Base-by-base conservation (phyloP, 2,888 invertebrate genomes). In the Crematogaster levior region DNA sequence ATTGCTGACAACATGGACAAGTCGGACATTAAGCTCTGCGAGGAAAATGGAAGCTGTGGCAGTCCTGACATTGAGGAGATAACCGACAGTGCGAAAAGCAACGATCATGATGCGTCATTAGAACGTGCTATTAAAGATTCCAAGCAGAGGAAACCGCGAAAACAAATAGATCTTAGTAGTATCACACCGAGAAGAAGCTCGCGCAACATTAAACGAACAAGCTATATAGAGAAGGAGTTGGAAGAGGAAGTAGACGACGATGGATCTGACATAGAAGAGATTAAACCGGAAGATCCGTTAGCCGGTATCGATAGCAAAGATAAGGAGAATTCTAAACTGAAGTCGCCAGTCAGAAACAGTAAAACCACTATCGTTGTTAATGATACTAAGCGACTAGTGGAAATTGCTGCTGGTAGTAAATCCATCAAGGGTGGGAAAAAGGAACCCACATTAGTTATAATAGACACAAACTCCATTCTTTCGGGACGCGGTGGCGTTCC, bases 391-490 rank as follows among this genome's bases (percentile, higher is more conserved):
- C 95, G 96, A 77, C 94, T 97, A 85, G 96, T 96, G 2, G 97
- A 97, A 93, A 96, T 97, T 89, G 96, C 97, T 12, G 95, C 96
- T 18, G 96, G 96, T 90, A 95, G 96, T 56, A 95, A 95, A 88
- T 91, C 91, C 1, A 93, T 93, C 6, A 95, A 95, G 63, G 94
- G 95, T 68, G 95, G 95, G 68, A 96, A 97, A 92, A 96, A 97
- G 91, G 96, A 97, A 93, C 97, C 97, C 0, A 97, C 97, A 9
- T 95, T 97, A 87, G 97, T 97, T 46, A 97, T 97, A 70, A 97
- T 97, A 87, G 97, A 97, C 92, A 97, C 97, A 15, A 97, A 97
- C 94, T 96, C 97, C 21, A 96, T 96, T 91, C 94, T 96, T 81
- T 96, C 96, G 81, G 96, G 96, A 27, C 96, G 96, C 88, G 96